A percentile compares a stretch with the other conserved stretches of the same genome.
These are phyloP conservation scores for Scolopax rusticola DNA, from an alignment of 2,797 vertebrate species.

Conservation along the genomic window DNA sequence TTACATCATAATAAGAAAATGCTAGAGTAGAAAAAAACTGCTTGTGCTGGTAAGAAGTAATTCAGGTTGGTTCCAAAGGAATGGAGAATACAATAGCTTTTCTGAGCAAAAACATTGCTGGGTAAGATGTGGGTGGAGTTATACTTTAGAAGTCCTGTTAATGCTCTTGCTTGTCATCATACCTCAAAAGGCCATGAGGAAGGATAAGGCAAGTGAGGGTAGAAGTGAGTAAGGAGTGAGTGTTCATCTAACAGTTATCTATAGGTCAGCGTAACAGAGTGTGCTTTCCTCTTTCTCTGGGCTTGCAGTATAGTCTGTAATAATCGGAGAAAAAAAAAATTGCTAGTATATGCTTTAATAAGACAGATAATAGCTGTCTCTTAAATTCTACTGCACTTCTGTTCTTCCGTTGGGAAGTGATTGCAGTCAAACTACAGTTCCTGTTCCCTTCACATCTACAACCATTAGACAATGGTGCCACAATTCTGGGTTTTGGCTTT, in stretches of 20 bases:
- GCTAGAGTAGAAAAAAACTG: not conserved
- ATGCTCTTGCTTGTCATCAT: not conserved
- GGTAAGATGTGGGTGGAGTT: not conserved
- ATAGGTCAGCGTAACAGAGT: not conserved
- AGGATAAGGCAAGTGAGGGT: not conserved
- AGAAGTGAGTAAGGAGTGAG: not conserved
- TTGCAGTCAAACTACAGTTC: not conserved
- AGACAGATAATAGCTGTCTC: not conserved
- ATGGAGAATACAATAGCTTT: not conserved
- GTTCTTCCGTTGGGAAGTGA: not conserved
- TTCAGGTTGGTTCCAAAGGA: not conserved
- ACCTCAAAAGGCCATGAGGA: not conserved
- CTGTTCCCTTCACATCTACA: not conserved
- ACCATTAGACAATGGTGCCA: not conserved
- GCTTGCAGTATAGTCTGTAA: not conserved
- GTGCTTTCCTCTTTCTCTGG: not conserved
- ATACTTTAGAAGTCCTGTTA: not conserved
- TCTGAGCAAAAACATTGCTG: not conserved
- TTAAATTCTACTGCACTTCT: not conserved
- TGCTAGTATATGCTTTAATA: not conserved
- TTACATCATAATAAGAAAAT: not conserved
- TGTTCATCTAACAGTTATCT: not conserved
- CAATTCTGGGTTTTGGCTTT: not conserved
- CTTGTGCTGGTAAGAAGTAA: not conserved
- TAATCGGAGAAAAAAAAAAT: not conserved